Conservation (phyloP, 2,797 vertebrate genomes). For the Leucoraja ocellata region DNA sequence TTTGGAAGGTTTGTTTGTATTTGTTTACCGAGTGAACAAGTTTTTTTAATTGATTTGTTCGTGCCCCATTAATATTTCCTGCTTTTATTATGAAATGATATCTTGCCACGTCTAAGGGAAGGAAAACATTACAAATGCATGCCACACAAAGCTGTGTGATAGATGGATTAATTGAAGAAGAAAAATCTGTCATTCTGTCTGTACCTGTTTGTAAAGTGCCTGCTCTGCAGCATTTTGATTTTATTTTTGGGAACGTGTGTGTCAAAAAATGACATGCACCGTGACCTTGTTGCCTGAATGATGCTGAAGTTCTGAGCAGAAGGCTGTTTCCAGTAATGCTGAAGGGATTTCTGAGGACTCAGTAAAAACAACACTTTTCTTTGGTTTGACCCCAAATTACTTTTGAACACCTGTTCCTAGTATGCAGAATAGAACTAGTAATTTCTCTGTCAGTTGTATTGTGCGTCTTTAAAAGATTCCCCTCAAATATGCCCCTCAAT, state of each 20-base stretch:
- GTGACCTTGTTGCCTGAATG: neutral
- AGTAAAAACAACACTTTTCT: neutral
- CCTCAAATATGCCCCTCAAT: too few species aligned
- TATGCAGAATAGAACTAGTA: neutral
- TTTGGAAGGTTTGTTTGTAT: neutral
- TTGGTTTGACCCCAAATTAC: neutral
- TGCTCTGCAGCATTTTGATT: neutral
- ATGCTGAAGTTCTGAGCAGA: neutral
- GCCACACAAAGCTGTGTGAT: neutral
- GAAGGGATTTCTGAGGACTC: neutral
- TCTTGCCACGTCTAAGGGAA: neutral
- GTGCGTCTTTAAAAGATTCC: neutral
- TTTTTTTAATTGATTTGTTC: too few species aligned
- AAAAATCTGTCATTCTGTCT: neutral
- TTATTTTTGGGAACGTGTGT: neutral
- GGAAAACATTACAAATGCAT: neutral
- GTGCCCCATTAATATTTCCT: neutral
- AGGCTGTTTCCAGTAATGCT: neutral
- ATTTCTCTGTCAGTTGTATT: neutral
- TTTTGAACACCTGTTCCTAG: neutral
- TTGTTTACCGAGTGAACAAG: neutral
- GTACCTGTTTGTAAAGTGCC: neutral
- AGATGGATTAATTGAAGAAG: neutral
- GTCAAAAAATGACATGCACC: neutral
- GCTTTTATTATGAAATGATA: neutral